Evolutionary conservation across 2,797 vertebrate species (phyloP), one percentile per base, ranked within the genome.

Genomic region (Prunella strophiata): DNA sequence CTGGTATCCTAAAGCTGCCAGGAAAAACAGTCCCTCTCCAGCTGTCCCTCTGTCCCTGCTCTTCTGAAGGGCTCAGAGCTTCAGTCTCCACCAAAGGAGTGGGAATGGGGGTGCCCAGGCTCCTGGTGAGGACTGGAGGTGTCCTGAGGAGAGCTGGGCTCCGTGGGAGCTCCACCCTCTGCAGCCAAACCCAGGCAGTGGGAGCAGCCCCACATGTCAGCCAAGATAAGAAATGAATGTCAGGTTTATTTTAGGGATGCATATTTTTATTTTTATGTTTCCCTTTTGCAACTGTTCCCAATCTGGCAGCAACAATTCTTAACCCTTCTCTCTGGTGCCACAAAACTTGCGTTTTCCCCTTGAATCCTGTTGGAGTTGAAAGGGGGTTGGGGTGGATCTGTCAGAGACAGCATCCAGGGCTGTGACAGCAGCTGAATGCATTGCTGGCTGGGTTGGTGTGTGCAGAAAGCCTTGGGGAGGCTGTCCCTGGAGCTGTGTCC

Each of bases 251-350:
- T 88, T 92, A 77, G 62, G 87, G 68, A 80, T 58, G 50, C 29
- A 21, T 57, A 34, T 59, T 88, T 95, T 95, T 91, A 61, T 85
- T 95, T 92, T 45, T 43, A 59, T 55, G 27, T 77, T 94, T 82
- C 34, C 36, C 55, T 68, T 89, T 82, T 71, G 84, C 71, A 79
- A 61, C 52, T 61, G 57, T 61, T 94, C 34, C 54, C 17, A 30
- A 18, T 68, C 51, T 42, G 63, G 26, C 32, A 50, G 78, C 48
- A 72, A 58, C 0, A 2, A 10, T 50, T 76, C 81, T 86, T 72
- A 92, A 87, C 78, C 61, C 57, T 85, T 93, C 10, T 2, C 59
- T 92, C 11, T 1, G 34, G 43, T 5, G 13, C 18, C 34, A 38
- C 16, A 27, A 73, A 67, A 21, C 13, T 62, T 16, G 11, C 0